These are phyloP conservation scores for Chelonoidis abingdonii DNA, from an alignment of 2,113 vertebrate species.

Conservation along the genomic window DNA sequence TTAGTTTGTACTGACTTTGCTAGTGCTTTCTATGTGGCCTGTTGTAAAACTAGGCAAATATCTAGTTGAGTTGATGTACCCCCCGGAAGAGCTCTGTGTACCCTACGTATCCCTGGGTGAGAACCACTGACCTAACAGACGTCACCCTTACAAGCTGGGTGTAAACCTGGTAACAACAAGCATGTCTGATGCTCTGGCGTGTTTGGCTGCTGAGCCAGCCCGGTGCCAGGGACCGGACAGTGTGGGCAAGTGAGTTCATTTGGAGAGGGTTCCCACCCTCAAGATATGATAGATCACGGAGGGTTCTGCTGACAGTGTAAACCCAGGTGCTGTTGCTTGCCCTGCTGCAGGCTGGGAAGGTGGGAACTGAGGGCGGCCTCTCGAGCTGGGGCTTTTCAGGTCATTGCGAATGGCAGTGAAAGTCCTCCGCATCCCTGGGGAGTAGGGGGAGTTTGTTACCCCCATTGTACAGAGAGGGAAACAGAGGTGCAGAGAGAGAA, in stretches of 20 bases:
- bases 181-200: not conserved
- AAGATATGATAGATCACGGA: too few relatives aligned
- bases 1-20: too few relatives aligned
- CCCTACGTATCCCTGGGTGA: too few relatives aligned
- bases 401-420: not conserved
- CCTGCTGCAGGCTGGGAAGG: not conserved
- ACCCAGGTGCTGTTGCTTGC: not conserved
- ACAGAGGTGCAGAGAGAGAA: not conserved
- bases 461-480: not conserved
- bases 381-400: not conserved
- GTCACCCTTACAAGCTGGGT: not conserved
- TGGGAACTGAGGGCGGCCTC: not conserved
- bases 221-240: not conserved
- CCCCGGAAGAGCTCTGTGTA: too few relatives aligned
- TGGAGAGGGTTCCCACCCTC: not conserved
- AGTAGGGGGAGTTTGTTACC: not conserved
- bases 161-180: not conserved
- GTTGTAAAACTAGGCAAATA: too few relatives aligned
- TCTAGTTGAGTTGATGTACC: too few relatives aligned
- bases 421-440: not conserved
- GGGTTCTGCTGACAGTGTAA: not conserved
- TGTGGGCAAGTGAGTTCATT: not conserved
- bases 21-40: too few relatives aligned
- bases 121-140: too few relatives aligned
- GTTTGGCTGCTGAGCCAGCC: not conserved